Evolutionary conservation across 2,888 invertebrate genomes (phyloP).

Genomic region (Slavum lentiscoides): DNA sequence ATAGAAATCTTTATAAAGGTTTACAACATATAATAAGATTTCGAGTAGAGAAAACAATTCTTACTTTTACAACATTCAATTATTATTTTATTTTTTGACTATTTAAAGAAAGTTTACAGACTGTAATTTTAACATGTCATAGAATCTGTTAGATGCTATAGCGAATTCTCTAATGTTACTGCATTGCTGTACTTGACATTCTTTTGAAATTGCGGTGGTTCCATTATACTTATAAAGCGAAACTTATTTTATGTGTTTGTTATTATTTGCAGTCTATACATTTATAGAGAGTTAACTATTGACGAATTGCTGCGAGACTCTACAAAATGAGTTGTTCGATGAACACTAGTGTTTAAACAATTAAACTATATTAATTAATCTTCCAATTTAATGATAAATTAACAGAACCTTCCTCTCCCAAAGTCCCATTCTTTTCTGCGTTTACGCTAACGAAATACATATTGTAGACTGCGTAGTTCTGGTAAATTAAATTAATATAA

Average conservation of each 20-base stretch:
- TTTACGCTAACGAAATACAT: background rate
- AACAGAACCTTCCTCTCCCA: background rate
- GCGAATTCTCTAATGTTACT: too few relatives aligned
- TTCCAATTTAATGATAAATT: conserved; percentile 28
- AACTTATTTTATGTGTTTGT: background rate
- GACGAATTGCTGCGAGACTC: background rate
- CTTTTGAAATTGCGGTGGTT: too few relatives aligned
- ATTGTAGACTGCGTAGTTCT: background rate
- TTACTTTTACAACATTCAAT: background rate
- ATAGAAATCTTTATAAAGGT: background rate
- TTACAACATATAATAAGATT: background rate
- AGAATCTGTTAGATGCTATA: background rate
- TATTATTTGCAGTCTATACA: background rate
- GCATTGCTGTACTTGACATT: too few relatives aligned
- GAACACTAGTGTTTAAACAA: conserved; percentile 7
- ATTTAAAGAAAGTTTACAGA: background rate
- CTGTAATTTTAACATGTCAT: background rate
- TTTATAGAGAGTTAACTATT: background rate
- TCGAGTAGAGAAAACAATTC: background rate
- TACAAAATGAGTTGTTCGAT: background rate
- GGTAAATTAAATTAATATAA: conserved; percentile 4
- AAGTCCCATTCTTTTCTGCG: background rate
- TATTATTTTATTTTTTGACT: background rate
- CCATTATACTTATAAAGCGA: background rate
- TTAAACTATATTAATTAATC: conserved; percentile 33